These are phyloP conservation scores for Myotis brandtii DNA, from an alignment of 2,113 vertebrate genomes.

Conservation along the genomic window DNA sequence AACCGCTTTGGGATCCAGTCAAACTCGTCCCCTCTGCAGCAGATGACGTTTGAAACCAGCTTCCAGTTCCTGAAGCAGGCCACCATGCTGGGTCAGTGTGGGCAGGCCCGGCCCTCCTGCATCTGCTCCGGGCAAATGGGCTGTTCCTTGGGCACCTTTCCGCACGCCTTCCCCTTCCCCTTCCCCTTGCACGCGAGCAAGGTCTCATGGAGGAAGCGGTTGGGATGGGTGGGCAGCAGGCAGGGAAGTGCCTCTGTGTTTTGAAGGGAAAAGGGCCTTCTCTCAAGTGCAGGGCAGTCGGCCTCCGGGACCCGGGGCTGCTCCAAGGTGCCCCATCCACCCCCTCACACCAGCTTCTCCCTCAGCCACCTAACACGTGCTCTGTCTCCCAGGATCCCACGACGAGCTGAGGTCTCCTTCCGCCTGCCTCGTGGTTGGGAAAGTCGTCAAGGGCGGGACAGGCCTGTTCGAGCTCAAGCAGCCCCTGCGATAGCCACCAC, in stretches of 20 bases:
- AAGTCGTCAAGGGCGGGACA: slow-evolving; percentile 96
- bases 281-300: not conserved
- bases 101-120: not conserved
- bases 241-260: not conserved
- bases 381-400: slow-evolving; percentile 86
- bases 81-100: slow-evolving; percentile 90
- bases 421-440: slow-evolving; percentile 95
- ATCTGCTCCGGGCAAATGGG: not conserved
- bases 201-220: rapidly evolving
- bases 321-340: not conserved
- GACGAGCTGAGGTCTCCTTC: slow-evolving; percentile 95
- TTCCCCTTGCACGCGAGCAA: rapidly evolving
- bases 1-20: slow-evolving; percentile 94
- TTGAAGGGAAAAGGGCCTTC: not conserved
- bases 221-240: not conserved
- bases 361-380: not conserved
- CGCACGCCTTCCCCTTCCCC: rapidly evolving
- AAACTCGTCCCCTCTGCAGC: slow-evolving; percentile 96
- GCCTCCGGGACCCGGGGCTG: not conserved
- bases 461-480: slow-evolving; percentile 98
- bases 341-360: not conserved
- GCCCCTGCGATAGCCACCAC: slow-evolving; percentile 88
- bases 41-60: slow-evolving; percentile 99
- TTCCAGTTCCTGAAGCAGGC: slow-evolving; percentile 97
- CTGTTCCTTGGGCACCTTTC: not conserved